Base-by-base conservation (phyloP, 2,113 vertebrate species). In the Sinocyclocheilus grahami region DNA sequence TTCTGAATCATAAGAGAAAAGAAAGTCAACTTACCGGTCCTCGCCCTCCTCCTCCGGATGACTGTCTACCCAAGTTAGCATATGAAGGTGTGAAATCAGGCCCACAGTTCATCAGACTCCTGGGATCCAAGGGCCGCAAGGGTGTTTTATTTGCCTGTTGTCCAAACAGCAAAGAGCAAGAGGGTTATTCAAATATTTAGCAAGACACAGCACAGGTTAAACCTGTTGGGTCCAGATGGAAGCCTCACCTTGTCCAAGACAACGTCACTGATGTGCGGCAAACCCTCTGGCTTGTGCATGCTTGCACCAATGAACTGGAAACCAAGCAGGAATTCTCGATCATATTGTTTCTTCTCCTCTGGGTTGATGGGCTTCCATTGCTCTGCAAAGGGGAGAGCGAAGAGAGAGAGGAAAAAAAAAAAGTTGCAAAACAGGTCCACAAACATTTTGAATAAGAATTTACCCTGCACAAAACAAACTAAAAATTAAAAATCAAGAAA, bases 61-160 rank as follows among this genome's bases (percentile, higher is more conserved):
- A 92, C 81, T 95, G 95, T 86, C 97, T 95, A 48, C 97, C 98
- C 13, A 99, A 93, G 89, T 98, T 98, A 84, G 97, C 97, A 5
- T 97, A 99, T 0, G 97, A 95, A 3, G 98, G 98, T 75, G 98
- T 99, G 89, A 99, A 99, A 92, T 99, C 98, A 12, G 98, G 95
- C 42, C 98, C 97, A 85, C 93, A 93, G 87, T 95, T 98, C 93
- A 98, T 97, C 82, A 97, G 13, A 69, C 96, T 96, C 86, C 95
- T 91, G 33, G 97, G 96, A 87, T 99, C 97, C 2, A 95, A 87
- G 0, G 95, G 90, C 10, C 97, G 95, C 83, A 98, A 90, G 0
- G 97, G 97, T 83, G 96, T 97, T 91, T 98, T 98, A 92, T 98
- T 99, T 55, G 94, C 97, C 98, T 99, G 86, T 4, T 37, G 14